These are phyloP conservation scores for Cremastobaeus sp. DNA, from an alignment of 2,888 invertebrate genomes.

Conservation along the genomic window DNA sequence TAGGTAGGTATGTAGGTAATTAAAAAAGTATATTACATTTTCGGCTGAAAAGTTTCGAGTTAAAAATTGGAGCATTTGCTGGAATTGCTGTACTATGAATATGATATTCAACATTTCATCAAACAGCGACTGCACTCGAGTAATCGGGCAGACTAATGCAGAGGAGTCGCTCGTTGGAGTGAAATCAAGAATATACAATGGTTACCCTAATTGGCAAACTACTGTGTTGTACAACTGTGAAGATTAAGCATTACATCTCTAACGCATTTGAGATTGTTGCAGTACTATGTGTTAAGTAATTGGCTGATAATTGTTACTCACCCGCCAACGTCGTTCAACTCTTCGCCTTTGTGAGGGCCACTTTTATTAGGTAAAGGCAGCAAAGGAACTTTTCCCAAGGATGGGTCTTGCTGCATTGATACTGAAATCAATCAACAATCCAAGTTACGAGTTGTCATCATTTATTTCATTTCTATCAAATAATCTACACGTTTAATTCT, in stretches of 20 bases:
- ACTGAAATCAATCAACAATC: constrained; percentile 26
- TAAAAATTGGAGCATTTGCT: too few species aligned
- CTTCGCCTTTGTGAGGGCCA: constrained; percentile 77
- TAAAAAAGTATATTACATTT: too few species aligned
- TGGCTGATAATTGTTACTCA: constrained; percentile 77
- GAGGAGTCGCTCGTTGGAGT: constrained; percentile 4
- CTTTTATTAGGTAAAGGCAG: constrained; percentile 74
- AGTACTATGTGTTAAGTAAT: constrained; percentile 27
- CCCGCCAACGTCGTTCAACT: constrained; percentile 80
- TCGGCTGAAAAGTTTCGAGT: too few species aligned
- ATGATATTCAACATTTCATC: too few species aligned
- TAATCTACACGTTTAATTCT: background rate
- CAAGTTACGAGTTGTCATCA: background rate
- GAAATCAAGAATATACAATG: constrained; percentile 42
- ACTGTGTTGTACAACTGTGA: constrained; percentile 67
- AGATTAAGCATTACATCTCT: constrained; percentile 54
- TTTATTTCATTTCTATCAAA: background rate
- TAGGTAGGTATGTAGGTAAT: too few species aligned
- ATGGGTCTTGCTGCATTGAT: constrained; percentile 47
- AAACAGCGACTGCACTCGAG: too few species aligned
- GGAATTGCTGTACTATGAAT: too few species aligned
- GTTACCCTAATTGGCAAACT: constrained; percentile 71
- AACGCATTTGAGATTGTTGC: constrained; percentile 58
- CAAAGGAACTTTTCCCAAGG: constrained; percentile 71
- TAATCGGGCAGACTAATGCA: too few species aligned